These are phyloP conservation scores for Belgica antarctica DNA, from an alignment of 2,888 invertebrate genomes.

Conservation along the genomic window DNA sequence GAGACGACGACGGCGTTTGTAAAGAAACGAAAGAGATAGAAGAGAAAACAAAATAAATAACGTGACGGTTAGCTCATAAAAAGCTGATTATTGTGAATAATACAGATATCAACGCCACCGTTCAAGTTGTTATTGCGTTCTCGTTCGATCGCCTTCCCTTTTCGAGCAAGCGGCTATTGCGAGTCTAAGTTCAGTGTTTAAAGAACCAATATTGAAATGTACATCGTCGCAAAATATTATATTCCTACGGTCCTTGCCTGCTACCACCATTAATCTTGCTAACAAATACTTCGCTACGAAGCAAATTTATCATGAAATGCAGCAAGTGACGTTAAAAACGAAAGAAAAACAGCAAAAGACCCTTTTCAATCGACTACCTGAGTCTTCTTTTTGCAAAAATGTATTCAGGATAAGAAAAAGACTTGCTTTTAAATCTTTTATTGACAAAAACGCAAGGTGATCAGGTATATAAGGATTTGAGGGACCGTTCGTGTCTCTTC, in stretches of 20 bases:
- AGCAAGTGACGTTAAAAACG: too few relatives aligned
- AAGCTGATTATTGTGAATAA: background rate
- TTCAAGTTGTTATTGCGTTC: too few relatives aligned
- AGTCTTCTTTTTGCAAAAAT: too few relatives aligned
- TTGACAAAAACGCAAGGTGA: too few relatives aligned
- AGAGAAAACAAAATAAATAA: slow-evolving; percentile 10
- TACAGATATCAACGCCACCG: background rate
- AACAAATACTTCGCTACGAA: too few relatives aligned
- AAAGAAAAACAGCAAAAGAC: background rate
- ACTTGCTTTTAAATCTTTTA: too few relatives aligned
- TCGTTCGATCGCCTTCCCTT: background rate
- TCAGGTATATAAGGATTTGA: too few relatives aligned
- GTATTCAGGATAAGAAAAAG: too few relatives aligned
- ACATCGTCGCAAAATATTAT: background rate
- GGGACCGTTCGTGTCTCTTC: too few relatives aligned
- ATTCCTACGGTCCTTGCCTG: too few relatives aligned
- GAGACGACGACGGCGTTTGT: background rate
- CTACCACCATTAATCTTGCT: too few relatives aligned
- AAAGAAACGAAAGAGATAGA: background rate
- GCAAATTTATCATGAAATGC: too few relatives aligned
- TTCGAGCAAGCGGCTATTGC: background rate
- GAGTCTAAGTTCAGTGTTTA: background rate
- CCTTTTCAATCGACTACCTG: background rate
- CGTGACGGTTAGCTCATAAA: background rate
- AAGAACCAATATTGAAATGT: slow-evolving; percentile 15